Conservation (phyloP, 2,113 vertebrate species). For the Nannobrachium achirus region DNA sequence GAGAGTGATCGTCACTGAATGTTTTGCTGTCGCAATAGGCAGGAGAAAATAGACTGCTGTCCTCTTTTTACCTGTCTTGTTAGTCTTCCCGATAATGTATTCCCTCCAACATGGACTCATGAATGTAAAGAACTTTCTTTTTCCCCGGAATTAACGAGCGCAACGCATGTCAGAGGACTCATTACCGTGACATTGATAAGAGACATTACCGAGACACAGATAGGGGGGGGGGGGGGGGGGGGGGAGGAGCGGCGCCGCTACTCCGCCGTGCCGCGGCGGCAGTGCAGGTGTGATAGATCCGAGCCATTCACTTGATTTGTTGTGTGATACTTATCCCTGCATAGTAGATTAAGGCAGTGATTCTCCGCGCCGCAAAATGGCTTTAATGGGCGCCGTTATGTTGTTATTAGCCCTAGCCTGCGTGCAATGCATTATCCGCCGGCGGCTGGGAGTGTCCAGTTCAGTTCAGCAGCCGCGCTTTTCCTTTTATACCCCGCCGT, state of each 20-base stretch:
- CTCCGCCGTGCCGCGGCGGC: background rate
- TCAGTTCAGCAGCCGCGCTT: constrained; percentile 63
- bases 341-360: constrained; percentile 62
- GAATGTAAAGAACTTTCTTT: background rate
- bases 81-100: constrained; percentile 17
- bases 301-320: constrained; percentile 35
- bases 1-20: constrained; percentile 18
- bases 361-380: constrained; percentile 50
- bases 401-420: constrained; percentile 70
- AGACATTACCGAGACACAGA: constrained; percentile 4
- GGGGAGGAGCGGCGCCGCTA: background rate
- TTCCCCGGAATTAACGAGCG: constrained; percentile 4
- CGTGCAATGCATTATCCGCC: constrained; percentile 53
- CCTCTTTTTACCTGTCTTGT: background rate
- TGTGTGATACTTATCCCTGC: constrained; percentile 28
- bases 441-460: constrained; percentile 51
- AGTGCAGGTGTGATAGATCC: constrained; percentile 13
- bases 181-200: background rate
- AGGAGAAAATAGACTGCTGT: constrained; percentile 4
- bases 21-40: constrained; percentile 21
- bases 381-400: constrained; percentile 66
- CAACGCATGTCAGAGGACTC: constrained; percentile 11
- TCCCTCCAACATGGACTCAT: constrained; percentile 1
- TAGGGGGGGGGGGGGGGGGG: background rate
- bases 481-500: constrained; percentile 67